These are phyloP conservation scores for Cuculus canorus DNA, from an alignment of 2,797 vertebrate species.

Conservation along the genomic window DNA sequence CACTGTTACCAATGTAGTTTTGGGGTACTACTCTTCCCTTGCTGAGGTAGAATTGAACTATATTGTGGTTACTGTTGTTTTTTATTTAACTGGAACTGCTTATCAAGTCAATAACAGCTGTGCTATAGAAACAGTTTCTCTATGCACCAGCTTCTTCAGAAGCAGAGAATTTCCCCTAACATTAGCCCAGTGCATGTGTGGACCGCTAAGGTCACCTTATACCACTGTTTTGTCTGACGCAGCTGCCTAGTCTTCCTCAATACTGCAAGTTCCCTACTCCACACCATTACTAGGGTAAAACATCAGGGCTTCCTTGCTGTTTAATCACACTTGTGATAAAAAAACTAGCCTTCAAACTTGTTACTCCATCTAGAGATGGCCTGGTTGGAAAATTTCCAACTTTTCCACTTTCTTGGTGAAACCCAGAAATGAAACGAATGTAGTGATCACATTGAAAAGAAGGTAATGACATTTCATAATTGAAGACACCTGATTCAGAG, in stretches of 20 bases:
- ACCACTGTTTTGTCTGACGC: background rate
- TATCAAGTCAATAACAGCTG: background rate
- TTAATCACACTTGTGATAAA: background rate
- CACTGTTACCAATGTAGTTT: background rate
- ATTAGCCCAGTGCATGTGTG: background rate
- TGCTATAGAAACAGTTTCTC: background rate
- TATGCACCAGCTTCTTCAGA: background rate
- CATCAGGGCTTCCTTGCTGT: background rate
- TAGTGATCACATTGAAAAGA: background rate
- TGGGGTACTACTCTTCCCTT: background rate
- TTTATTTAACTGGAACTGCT: conserved; percentile 7
- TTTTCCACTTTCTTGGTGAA: background rate
- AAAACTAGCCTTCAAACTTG: background rate
- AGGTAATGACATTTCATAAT: background rate
- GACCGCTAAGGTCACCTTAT: background rate
- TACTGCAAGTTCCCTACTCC: background rate
- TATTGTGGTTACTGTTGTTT: background rate
- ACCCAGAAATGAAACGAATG: background rate
- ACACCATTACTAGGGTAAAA: background rate
- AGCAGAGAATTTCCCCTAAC: background rate
- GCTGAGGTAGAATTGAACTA: background rate
- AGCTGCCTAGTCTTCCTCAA: background rate
- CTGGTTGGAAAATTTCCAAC: background rate
- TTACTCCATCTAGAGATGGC: background rate
- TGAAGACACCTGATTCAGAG: background rate